Base-by-base conservation (phyloP, 2,797 vertebrate genomes). In the Phoebastria nigripes region DNA sequence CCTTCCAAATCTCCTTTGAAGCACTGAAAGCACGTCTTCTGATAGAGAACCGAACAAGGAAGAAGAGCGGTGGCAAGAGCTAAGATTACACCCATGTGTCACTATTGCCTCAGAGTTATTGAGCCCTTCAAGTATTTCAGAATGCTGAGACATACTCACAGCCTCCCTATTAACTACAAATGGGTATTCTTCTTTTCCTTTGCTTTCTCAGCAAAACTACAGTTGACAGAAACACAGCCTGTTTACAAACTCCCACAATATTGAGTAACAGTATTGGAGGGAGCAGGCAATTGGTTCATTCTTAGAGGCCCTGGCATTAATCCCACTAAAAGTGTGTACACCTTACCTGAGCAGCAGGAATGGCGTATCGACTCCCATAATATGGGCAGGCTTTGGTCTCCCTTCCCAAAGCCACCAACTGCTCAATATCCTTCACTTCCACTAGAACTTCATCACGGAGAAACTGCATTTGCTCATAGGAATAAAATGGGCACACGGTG, bases 281-380 rank as follows among this genome's bases (percentile, higher is more conserved):
- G 13, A 85, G 51, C 37, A 84, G 21, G 12, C 21, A 55, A 66
- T 10, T 12, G 18, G 22, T 61, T 82, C 44, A 56, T 66, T 80
- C 41, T 55, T 44, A 66, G 13, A 87, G 28, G 5, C 8, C 15
- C 41, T 72, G 46, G 44, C 51, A 39, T 54, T 55, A 82, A 56
- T 10, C 55, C 82, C 2, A 4, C 54, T 72, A 24, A 39, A 33
- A 46, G 4, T 14, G 3, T 3, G 3, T 25, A 29, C 5, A 1
- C 22, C 90, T 97, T 51, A 99, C 99, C 99, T 99, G 99, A 83
- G 99, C 99, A 71, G 99, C 98, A 39, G 99, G 98, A 81, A 99
- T 97, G 51, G 99, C 98, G 0, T 98, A 98, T 41, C 99, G 98
- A 61, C 99, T 98, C 94, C 98, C 98, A 6, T 99, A 99, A 85